Evolutionary conservation across 2,113 vertebrate genomes (phyloP).

Genomic region (Apteryx owenii): DNA sequence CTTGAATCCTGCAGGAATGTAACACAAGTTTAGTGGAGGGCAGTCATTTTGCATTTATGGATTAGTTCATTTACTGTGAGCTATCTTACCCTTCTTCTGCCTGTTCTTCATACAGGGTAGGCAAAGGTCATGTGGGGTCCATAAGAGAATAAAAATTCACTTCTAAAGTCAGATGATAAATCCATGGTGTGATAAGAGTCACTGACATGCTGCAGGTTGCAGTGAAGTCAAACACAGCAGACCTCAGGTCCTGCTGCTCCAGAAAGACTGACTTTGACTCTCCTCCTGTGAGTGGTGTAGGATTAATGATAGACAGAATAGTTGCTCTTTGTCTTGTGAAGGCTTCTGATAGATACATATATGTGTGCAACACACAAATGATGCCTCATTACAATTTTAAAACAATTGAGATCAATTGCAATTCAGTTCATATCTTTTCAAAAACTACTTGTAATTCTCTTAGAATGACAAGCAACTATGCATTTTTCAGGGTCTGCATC

Average conservation of each 20-base stretch:
- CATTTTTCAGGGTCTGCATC: background rate
- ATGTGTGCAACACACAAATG: background rate
- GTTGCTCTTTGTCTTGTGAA: background rate
- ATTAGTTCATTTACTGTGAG: background rate
- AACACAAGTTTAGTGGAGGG: background rate
- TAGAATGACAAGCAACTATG: conserved; percentile 21
- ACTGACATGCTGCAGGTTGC: no score
- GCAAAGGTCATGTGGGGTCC: no score
- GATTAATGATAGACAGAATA: accelerated
- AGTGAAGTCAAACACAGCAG: background rate
- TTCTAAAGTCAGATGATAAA: background rate
- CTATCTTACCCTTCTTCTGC: background rate
- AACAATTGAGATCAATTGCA: background rate
- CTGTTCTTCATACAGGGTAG: no score
- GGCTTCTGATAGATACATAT: accelerated
- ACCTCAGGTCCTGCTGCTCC: background rate
- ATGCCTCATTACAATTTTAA: background rate
- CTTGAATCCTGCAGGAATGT: no score
- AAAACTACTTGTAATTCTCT: conserved; percentile 27
- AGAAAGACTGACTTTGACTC: accelerated
- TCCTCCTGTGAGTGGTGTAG: accelerated
- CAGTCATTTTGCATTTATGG: background rate
- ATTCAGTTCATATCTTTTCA: background rate
- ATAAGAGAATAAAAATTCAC: background rate
- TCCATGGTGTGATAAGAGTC: background rate